These are phyloP conservation scores for Monochamus alternatus DNA, from an alignment of 2,888 invertebrate species.

Conservation along the genomic window DNA sequence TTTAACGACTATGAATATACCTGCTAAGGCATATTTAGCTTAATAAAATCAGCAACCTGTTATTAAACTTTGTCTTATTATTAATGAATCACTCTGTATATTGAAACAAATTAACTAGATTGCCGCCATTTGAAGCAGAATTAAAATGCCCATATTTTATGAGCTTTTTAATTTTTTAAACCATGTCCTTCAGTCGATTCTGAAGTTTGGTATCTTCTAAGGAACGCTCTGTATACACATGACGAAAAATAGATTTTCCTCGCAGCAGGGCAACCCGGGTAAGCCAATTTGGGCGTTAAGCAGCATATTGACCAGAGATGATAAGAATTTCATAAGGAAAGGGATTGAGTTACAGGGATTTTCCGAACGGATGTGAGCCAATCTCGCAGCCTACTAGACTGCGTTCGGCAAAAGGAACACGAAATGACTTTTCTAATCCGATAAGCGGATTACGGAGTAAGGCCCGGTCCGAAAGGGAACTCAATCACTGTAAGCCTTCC, in stretches of 20 bases:
- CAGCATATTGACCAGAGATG: conserved; percentile 34
- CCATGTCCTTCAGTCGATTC: no score
- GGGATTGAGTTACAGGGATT: conserved; percentile 35
- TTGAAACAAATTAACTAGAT: no score
- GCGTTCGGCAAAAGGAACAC: conserved; percentile 43
- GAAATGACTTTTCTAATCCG: conserved; percentile 51
- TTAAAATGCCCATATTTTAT: no score
- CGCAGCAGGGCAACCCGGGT: neutral
- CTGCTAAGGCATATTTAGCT: no score
- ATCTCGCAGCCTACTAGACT: conserved; percentile 33
- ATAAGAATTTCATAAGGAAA: conserved; percentile 37
- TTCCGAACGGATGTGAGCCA: conserved; percentile 41
- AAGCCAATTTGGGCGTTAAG: conserved; percentile 12
- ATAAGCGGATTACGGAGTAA: conserved; percentile 47
- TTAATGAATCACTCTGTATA: no score
- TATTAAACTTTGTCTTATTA: no score
- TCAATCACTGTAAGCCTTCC: conserved; percentile 38
- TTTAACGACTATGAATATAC: no score
- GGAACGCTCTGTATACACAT: no score
- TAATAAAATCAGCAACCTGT: no score
- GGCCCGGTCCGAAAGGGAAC: conserved; percentile 44
- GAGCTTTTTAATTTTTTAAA: no score
- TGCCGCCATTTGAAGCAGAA: no score
- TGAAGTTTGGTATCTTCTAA: no score
- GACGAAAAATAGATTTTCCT: neutral